Evolutionary conservation across 1,140 invertebrate species (phyloP), one percentile per base, ranked within the genome.

Genomic region (Saxidomus purpurata): DNA sequence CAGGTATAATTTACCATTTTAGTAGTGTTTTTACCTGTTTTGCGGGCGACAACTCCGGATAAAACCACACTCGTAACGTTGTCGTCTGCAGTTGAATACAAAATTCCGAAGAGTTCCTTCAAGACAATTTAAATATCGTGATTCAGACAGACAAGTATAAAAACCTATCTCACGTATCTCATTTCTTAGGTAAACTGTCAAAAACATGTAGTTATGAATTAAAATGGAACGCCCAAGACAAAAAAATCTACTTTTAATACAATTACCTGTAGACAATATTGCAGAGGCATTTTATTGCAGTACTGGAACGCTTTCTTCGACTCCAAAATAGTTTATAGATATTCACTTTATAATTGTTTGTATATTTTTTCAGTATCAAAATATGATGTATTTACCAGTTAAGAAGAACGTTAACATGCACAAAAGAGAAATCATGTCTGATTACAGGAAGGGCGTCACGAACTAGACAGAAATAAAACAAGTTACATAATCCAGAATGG

Each of bases 401-500:
- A 49, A 36, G 47, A 36, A 36, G 76, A 36, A 52, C 11, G 17
- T n/a, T 49, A 36, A 31, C 76, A 79, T 49, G 76, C 76, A 38
- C 43, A 79, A 31, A 55, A 15, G 28, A 79, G 19, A 79, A 52
- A 79, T 55, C 76, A 55, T 79, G 76, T n/a, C 49, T 47, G 55
- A 52, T 28, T 55, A 28, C 25, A 79, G 76, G 47, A 36, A 79
- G 76, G 43, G 47, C 76, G 76, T 79, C 76, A 79, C 76, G 76
- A 79, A 15, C 2, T 8, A 22, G 43, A 31, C 76, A 55, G 22
- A 79, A 79, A 79, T 79, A 79, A 79, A 79, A 28, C 47, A 36
- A 15, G 76, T 79, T 79, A 79, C 76, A 79, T 79, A 79, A 79
- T 79, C 76, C 76, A 79, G 76, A 79, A 79, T 49, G 76, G 25